Percentiles rank a stretch among this genome's conserved stretches.
These are phyloP conservation scores for Antechinus stuartii DNA, from an alignment of 2,113 vertebrate species.

Conservation along the genomic window DNA sequence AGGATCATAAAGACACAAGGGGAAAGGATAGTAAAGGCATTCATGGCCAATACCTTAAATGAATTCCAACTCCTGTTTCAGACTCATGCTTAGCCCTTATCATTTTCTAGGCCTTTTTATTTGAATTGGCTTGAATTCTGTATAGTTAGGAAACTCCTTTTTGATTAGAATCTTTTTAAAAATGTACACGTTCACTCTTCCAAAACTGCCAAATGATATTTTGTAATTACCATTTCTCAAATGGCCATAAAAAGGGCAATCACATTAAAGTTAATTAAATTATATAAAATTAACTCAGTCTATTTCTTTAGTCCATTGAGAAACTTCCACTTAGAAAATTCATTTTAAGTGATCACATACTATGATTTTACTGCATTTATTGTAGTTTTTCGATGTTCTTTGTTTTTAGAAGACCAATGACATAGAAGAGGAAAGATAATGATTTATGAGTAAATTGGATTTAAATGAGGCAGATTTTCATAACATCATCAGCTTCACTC, in stretches of 20 bases:
- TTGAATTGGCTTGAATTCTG: constrained; percentile 6
- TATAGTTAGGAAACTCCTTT: constrained; percentile 1
- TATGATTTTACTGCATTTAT: constrained; percentile 30
- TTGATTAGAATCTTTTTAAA: background rate
- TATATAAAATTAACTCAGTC: background rate
- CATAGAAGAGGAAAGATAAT: too few relatives aligned
- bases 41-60: background rate
- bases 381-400: background rate
- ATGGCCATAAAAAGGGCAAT: background rate
- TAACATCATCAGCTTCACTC: too few relatives aligned
- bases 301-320: background rate
- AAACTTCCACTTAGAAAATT: background rate
- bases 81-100: background rate
- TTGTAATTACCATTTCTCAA: background rate
- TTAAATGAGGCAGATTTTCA: too few relatives aligned
- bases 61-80: background rate
- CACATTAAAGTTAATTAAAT: background rate
- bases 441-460: too few relatives aligned
- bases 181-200: background rate
- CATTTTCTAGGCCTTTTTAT: constrained; percentile 19
- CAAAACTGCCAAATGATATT: background rate
- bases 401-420: too few relatives aligned
- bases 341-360: background rate
- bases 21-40: background rate
- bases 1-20: background rate